Base-by-base conservation (phyloP, 2,888 invertebrate species). In the Plebejus melissa region DNA sequence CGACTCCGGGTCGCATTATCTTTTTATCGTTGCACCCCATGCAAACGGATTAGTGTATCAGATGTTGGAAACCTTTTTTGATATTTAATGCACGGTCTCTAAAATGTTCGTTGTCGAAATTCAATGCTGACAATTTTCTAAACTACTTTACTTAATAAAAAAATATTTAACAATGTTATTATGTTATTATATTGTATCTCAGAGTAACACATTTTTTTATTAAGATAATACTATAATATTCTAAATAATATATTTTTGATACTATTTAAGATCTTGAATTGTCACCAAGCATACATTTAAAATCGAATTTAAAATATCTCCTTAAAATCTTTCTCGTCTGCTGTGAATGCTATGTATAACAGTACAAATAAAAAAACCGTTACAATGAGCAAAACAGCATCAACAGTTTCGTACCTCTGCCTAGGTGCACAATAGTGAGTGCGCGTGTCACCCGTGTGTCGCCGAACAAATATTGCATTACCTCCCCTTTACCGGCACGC, bases 11-110 rank as follows among this genome's bases (percentile, higher is more conserved):
- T 88, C 89, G 90, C 88, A 91, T 93, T 93, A 93, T 92, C 93
- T 91, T 93, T 93, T 93, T 93, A 93, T 93, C 93, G 91, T 86
- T 84, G 89, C 89, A 89, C 92, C 93, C 92, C 91, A 91, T 88
- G 88, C 86, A 79, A 82, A 81, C 80, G 90, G 92, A 92, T 92
- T 91, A 91, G 80, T 83, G 82, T 79, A 78, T 77, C 89, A 91
- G 92, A 78, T 82, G 87, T 87, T 77, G 72, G 16, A 46, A 88
- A 89, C 87, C 36, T 76, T 72, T 72, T 71, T 71, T 28, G 2
- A 13, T 16, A 41, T 69, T 38, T 46, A 41, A 38, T 5, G 5
- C 38, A 5, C 0, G 6, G 38, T 38, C 38, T 38, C 38, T 38
- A 1, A 38, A 38, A 38, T 6, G 38, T 6, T 38, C 38, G 1